Evolutionary conservation across 2,888 invertebrate genomes (phyloP).

Genomic region (Ennomos erosarius): DNA sequence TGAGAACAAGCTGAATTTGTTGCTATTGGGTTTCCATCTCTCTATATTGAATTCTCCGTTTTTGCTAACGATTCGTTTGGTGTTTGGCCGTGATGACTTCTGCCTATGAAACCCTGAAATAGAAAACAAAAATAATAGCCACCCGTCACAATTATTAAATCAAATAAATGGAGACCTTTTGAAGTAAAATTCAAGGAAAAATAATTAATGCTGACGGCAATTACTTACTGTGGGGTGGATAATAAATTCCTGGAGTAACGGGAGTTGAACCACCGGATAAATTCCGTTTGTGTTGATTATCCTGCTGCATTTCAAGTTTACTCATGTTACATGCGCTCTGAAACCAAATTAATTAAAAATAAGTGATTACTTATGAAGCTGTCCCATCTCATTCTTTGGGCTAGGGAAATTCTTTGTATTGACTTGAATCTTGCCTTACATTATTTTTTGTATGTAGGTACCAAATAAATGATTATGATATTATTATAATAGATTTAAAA

Average conservation of each 20-base stretch:
- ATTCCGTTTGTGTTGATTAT: neutral
- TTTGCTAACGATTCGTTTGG: constrained; percentile 89
- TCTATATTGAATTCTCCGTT: constrained; percentile 95
- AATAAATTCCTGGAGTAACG: constrained; percentile 66
- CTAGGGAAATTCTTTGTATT: no score
- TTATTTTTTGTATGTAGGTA: no score
- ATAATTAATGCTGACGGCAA: no score
- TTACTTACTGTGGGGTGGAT: constrained; percentile 64
- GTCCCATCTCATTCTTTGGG: no score
- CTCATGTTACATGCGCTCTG: constrained; percentile 15
- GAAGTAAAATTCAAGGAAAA: no score
- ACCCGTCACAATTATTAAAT: no score
- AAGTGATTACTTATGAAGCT: neutral
- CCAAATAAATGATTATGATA: no score
- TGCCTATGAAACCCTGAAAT: constrained; percentile 43
- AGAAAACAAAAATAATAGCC: no score
- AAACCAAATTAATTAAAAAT: constrained; percentile 2
- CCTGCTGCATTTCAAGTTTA: neutral
- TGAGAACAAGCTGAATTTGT: constrained; percentile 86
- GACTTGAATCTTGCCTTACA: no score
- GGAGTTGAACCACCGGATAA: constrained; percentile 23
- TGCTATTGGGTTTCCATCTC: constrained; percentile 84
- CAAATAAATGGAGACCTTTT: no score
- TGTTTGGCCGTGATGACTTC: constrained; percentile 38
- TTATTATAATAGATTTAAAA: no score